A percentile compares a stretch with the other conserved stretches of the same genome.
Evolutionary conservation across 2,888 invertebrate species (phyloP).

Genomic region (Megastigmus dorsalis): DNA sequence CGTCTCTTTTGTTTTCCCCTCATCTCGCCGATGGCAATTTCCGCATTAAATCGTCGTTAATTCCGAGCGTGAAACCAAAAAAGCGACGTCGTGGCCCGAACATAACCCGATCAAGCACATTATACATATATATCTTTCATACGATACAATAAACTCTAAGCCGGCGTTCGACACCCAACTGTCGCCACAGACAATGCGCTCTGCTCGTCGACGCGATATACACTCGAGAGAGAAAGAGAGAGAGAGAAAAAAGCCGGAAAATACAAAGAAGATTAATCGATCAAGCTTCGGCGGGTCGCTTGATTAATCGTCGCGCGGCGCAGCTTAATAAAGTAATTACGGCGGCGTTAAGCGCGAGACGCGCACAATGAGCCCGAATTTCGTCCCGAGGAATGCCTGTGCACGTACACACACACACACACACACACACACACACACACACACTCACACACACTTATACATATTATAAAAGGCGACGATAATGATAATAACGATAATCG

Average conservation of each 20-base stretch:
- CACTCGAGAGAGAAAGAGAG: too few species aligned
- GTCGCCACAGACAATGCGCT: neutral
- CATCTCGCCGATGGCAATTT: conserved; percentile 15
- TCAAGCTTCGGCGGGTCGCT: neutral
- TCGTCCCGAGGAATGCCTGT: too few species aligned
- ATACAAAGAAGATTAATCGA: conserved; percentile 37
- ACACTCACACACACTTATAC: too few species aligned
- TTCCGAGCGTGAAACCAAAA: conserved; percentile 58
- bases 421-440: too few species aligned
- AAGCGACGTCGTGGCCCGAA: too few species aligned
- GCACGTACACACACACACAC: too few species aligned
- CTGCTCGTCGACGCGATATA: neutral
- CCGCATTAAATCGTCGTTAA: conserved; percentile 55
- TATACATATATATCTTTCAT: too few species aligned
- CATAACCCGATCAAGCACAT: too few species aligned
- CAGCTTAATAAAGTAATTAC: conserved; percentile 49
- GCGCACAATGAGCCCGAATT: conserved; percentile 10
- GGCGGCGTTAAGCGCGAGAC: neutral
- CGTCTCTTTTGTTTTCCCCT: neutral
- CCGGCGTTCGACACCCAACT: too few species aligned
- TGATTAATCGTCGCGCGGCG: conserved; percentile 28
- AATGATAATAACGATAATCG: conserved; percentile 39
- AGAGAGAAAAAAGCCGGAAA: too few species aligned
- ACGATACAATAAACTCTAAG: too few species aligned
- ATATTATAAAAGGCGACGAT: too few species aligned